phyloP scores from a whole-genome alignment of 2,797 vertebrate genomes.

The Hybognathus amarus region DNA sequence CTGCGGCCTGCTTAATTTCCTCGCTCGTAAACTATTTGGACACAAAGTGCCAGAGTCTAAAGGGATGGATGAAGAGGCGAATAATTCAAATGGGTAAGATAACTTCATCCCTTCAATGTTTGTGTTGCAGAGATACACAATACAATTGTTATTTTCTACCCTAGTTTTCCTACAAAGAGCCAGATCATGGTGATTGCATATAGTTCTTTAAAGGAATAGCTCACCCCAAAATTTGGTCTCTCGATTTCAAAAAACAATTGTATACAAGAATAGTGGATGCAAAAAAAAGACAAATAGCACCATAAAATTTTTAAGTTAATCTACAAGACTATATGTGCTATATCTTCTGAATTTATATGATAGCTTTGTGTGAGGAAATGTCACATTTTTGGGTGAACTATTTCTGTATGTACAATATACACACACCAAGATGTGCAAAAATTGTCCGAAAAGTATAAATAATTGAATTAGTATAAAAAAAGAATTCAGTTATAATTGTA shows the following conservation, averaged over 20 bases:
- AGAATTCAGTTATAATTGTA: background rate
- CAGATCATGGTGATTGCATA: background rate
- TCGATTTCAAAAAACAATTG: background rate
- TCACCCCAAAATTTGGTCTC: background rate
- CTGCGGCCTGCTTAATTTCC: slow-evolving; percentile 81
- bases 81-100: slow-evolving; percentile 63
- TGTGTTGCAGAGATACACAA: background rate
- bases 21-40: slow-evolving; percentile 78
- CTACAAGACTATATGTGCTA: background rate
- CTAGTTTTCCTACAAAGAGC: background rate
- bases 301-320: background rate
- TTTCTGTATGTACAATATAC: background rate
- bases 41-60: slow-evolving; percentile 71
- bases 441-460: background rate
- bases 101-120: background rate
- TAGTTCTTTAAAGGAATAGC: background rate
- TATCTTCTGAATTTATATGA: background rate
- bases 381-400: background rate
- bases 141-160: background rate
- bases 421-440: background rate
- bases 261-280: background rate
- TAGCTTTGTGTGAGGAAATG: background rate
- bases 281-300: background rate
- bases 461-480: background rate
- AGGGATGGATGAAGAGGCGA: slow-evolving; percentile 71